Evolutionary conservation across 2,113 vertebrate genomes (phyloP), one percentile per base, ranked within the genome.

Genomic region (Grallaria varia): DNA sequence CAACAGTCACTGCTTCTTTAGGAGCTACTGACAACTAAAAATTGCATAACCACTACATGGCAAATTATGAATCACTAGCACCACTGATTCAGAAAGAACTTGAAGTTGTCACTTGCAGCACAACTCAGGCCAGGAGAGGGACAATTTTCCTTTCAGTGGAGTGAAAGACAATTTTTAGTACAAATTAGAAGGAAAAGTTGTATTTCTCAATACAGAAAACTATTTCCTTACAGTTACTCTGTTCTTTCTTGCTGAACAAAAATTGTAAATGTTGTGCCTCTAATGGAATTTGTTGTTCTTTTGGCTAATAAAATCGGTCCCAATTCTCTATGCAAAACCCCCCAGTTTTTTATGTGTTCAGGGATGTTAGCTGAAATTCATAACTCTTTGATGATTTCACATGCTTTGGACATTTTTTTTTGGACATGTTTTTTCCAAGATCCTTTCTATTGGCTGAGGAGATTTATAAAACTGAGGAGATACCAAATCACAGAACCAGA

Each of bases 161-260:
- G 20, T 30, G 10, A 49, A 81, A 27, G 25, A 37, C 11, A 27
- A 35, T 45, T 83, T 90, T 83, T 67, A 3, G 22, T 50, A 82
- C 10, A 40, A 75, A 35, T 14, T 33, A 72, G 27, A 79, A 33
- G 11, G 16, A 83, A 92, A 69, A 56, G 3, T 15, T 23, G 0
- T 63, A 45, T 79, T 93, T 83, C 87, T 69, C 49, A 67, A 69
- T 53, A 68, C 58, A 37, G 2, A 21, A 58, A 94, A 80, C 7
- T 10, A 84, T 4, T 25, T 59, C 30, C 25, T 42, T 37, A 7
- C 63, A 72, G 19, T 42, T 12, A 59, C 4, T 82, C 24, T 5
- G 4, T 15, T 18, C 0, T 0, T 37, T 87, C 44, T 73, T 79
- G n/a, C n/a, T n/a, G n/a, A n/a, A n/a, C 23, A 59, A 28, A 23